Conservation (phyloP, 2,113 vertebrate species). For the Gorilla gorilla region DNA sequence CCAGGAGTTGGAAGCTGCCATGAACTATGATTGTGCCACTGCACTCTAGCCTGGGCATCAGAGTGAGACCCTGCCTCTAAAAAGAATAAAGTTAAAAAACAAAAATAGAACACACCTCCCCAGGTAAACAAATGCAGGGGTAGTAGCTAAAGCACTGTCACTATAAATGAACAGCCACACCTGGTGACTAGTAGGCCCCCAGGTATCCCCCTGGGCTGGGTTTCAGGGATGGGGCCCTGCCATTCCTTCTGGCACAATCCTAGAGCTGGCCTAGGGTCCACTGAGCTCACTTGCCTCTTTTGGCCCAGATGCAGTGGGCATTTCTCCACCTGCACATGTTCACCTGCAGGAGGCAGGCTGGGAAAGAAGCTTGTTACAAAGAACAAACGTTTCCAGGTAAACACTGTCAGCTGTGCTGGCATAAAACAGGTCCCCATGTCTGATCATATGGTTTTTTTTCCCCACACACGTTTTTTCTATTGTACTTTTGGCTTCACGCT, state of each 20-base stretch:
- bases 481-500: background rate
- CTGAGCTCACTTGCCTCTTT: background rate
- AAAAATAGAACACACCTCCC: background rate
- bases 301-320: background rate
- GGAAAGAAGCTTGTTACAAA: background rate
- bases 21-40: too few species aligned
- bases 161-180: too few species aligned
- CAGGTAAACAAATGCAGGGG: background rate
- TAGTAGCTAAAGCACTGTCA: too few species aligned
- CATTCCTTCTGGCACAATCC: too few species aligned
- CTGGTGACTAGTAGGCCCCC: background rate
- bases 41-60: too few species aligned
- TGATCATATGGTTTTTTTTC: background rate
- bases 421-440: background rate
- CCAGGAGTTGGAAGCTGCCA: too few species aligned
- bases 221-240: fast-evolving
- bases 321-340: background rate
- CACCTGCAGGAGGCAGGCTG: background rate
- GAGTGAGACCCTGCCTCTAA: too few species aligned
- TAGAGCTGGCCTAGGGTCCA: background rate
- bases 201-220: background rate
- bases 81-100: too few species aligned
- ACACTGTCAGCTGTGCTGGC: background rate
- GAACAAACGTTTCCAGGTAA: background rate
- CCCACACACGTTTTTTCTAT: background rate